Conservation (phyloP, 1,140 invertebrate species). For the Drosophila sucinea region DNA sequence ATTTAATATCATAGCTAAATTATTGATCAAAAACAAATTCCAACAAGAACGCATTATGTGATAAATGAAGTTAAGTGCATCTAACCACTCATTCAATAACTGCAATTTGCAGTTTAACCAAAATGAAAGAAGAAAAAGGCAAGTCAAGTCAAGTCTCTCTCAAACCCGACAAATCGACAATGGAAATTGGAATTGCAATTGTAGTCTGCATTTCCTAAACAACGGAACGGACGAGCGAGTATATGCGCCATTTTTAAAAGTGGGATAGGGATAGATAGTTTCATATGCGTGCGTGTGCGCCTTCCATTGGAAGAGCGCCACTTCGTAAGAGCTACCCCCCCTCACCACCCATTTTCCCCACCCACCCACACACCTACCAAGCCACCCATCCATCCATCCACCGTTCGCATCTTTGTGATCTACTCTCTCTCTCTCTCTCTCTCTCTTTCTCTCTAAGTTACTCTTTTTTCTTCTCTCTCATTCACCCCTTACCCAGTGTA, state of each 20-base stretch:
- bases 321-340: background rate
- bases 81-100: background rate
- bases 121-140: conserved; percentile 9
- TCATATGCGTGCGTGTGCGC: conserved; percentile 73
- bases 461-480: background rate
- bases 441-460: background rate
- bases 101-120: background rate
- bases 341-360: too few species aligned
- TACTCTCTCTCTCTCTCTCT: background rate
- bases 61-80: conserved; percentile 8
- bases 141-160: background rate
- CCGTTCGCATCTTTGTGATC: conserved; percentile 9
- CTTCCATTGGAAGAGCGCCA: conserved; percentile 70
- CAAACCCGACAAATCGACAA: conserved; percentile 27
- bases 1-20: conserved; percentile 29
- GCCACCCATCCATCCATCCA: background rate
- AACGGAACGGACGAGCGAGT: conserved; percentile 64
- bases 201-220: conserved; percentile 77
- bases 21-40: conserved; percentile 16
- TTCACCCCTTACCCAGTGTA: background rate
- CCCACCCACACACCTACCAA: background rate
- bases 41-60: conserved; percentile 5
- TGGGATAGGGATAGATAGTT: conserved; percentile 81
- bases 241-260: conserved; percentile 79
- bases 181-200: conserved; percentile 38